Evolutionary conservation across 2,797 vertebrate genomes (phyloP).

Genomic region (Syngnathus acus): DNA sequence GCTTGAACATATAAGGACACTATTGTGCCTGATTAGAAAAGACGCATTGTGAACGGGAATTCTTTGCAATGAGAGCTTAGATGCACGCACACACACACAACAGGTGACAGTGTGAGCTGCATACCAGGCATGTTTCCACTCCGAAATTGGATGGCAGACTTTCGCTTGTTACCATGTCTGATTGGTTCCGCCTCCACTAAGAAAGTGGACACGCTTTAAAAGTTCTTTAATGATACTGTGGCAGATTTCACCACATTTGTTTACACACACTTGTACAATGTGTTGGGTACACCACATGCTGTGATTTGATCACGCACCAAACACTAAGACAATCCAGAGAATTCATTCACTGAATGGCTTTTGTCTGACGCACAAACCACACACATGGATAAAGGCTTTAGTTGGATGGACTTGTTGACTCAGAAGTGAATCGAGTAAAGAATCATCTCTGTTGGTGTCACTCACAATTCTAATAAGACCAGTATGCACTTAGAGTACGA

Average conservation of each 20-base stretch:
- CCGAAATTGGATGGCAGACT: slow-evolving; percentile 13
- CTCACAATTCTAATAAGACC: slow-evolving; percentile 15
- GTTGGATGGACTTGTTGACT: slow-evolving; percentile 24
- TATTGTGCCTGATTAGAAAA: slow-evolving; percentile 26
- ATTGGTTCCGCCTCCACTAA: background rate
- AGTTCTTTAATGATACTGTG: background rate
- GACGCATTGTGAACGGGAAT: slow-evolving; percentile 16
- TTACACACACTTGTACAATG: slow-evolving; percentile 17
- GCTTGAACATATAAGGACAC: slow-evolving; percentile 5
- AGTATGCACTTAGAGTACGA: background rate
- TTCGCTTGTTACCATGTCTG: background rate
- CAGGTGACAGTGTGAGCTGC: slow-evolving; percentile 39
- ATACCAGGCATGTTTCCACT: slow-evolving; percentile 26
- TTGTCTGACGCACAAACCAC: slow-evolving; percentile 12
- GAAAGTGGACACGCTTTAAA: background rate
- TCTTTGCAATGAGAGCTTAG: slow-evolving; percentile 12
- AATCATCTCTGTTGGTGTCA: slow-evolving; percentile 27
- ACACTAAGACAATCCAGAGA: slow-evolving; percentile 29
- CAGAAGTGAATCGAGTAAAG: slow-evolving; percentile 17
- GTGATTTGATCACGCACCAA: slow-evolving; percentile 16
- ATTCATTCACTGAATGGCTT: slow-evolving; percentile 45
- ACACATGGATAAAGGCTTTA: slow-evolving; percentile 17
- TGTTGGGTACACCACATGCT: slow-evolving; percentile 32
- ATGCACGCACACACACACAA: slow-evolving; percentile 8
- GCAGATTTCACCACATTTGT: slow-evolving; percentile 24